Percentiles rank a stretch among this genome's conserved stretches.
phyloP scores from a whole-genome alignment of 2,113 vertebrate genomes.

The Passer domesticus region DNA sequence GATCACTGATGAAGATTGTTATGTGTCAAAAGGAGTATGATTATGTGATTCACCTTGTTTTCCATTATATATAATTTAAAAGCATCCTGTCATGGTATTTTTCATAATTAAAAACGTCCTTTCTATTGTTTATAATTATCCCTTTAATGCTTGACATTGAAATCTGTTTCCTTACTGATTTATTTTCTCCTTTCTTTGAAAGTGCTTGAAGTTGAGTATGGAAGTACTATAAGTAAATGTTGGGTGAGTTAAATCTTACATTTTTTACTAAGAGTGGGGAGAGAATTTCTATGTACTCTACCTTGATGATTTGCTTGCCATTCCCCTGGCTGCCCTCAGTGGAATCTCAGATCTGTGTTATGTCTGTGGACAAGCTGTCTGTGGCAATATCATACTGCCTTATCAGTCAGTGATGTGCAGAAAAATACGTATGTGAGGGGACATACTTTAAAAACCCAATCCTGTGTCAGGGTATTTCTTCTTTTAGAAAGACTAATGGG shows the following conservation, averaged over 20 bases:
- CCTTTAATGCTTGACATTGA: conserved; percentile 62
- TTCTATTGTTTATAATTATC: conserved; percentile 70
- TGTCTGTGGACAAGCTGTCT: neutral
- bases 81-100: conserved; percentile 65
- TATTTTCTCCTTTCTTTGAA: conserved; percentile 45
- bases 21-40: conserved; percentile 67
- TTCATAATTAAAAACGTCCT: conserved; percentile 68
- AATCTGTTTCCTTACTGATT: conserved; percentile 51
- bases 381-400: neutral
- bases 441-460: neutral
- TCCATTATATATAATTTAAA: conserved; percentile 70
- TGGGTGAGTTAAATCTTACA: neutral
- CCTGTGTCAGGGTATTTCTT: neutral
- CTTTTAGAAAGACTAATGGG: neutral
- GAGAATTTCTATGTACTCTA: neutral
- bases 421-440: neutral
- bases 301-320: neutral
- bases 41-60: conserved; percentile 72
- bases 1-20: conserved; percentile 56
- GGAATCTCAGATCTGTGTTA: neutral
- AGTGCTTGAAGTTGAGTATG: conserved; percentile 12
- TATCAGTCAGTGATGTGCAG: neutral
- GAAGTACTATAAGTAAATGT: neutral
- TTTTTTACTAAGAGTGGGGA: neutral
- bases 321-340: neutral